Evolutionary conservation across 2,797 vertebrate species (phyloP).

Genomic region (Podarcis lilfordi): DNA sequence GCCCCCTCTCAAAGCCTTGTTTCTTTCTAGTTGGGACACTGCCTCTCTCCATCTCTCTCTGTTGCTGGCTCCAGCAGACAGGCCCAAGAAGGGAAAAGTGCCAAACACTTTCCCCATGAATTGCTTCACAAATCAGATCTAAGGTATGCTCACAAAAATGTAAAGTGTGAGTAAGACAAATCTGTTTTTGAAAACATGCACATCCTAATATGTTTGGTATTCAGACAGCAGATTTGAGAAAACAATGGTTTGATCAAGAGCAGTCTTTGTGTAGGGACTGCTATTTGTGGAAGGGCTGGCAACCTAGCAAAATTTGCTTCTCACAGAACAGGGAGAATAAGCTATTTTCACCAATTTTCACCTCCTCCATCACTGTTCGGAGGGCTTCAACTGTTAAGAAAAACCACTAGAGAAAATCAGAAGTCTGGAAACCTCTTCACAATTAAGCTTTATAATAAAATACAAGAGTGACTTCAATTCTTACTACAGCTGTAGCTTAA

Average conservation of each 20-base stretch:
- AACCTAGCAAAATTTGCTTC: not conserved
- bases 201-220: not conserved
- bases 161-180: not conserved
- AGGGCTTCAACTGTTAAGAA: not conserved
- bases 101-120: too few species aligned
- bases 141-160: not conserved
- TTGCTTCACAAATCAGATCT: not conserved
- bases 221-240: not conserved
- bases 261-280: not conserved
- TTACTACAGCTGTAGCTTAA: slow-evolving; percentile 48
- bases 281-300: not conserved
- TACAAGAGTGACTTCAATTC: slow-evolving; percentile 35
- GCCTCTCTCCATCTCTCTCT: too few species aligned
- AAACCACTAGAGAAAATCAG: not conserved
- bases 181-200: not conserved
- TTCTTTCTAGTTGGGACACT: too few species aligned
- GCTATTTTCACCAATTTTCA: not conserved
- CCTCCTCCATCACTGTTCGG: not conserved
- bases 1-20: too few species aligned
- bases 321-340: not conserved
- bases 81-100: too few species aligned
- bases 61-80: too few species aligned
- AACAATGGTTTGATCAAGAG: not conserved
- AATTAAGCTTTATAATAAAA: slow-evolving; percentile 54
- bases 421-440: slow-evolving; percentile 24